phyloP scores from a whole-genome alignment of 2,888 invertebrate genomes.

The Phaedon cochleariae region DNA sequence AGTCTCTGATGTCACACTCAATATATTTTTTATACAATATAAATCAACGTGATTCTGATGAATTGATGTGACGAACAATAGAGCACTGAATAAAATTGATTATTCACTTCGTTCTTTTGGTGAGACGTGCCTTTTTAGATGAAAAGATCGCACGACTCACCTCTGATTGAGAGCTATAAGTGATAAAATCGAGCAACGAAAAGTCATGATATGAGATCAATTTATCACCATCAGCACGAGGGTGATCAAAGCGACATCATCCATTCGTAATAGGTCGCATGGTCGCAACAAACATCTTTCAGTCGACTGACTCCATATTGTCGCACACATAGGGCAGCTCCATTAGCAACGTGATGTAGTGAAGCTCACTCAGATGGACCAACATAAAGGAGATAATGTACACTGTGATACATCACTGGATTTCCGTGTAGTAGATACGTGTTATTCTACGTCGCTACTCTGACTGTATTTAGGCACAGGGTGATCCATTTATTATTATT shows the following conservation, averaged over 20 bases:
- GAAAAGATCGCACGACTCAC: not conserved
- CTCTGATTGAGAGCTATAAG: not conserved
- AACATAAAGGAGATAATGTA: slow-evolving; percentile 32
- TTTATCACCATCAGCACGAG: not conserved
- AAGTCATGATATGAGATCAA: not conserved
- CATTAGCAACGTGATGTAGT: slow-evolving; percentile 27
- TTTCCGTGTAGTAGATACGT: not conserved
- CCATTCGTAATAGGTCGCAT: not conserved
- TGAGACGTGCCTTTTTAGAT: too few relatives aligned
- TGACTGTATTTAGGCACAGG: not conserved
- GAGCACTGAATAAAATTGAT: too few relatives aligned
- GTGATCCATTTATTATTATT: too few relatives aligned
- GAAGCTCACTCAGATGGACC: slow-evolving; percentile 28
- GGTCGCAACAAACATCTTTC: slow-evolving; percentile 1
- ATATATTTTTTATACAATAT: too few relatives aligned
- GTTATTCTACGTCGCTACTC: not conserved
- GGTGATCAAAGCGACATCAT: not conserved
- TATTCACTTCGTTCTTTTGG: too few relatives aligned
- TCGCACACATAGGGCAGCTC: slow-evolving; percentile 17
- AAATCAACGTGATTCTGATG: too few relatives aligned
- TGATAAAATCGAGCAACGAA: not conserved
- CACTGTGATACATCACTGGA: slow-evolving; percentile 29
- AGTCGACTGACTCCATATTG: not conserved
- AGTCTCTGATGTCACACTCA: too few relatives aligned
- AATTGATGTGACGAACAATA: too few relatives aligned